A percentile compares a stretch with the other conserved stretches of the same genome.
phyloP scores from a whole-genome alignment of 2,113 vertebrate genomes.

The Ploceus nigricollis region DNA sequence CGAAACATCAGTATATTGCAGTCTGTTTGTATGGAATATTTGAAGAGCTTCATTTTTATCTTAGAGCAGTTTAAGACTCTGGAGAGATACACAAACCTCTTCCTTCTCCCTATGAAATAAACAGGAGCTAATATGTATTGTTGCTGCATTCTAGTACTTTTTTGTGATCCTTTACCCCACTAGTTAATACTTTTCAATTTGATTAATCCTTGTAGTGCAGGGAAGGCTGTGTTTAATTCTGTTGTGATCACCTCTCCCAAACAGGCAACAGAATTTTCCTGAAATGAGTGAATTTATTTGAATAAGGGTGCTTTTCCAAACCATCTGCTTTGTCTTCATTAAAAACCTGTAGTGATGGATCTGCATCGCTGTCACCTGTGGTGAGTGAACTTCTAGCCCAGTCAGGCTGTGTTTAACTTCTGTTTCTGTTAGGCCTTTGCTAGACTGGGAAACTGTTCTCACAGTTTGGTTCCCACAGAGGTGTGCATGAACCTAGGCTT shows the following conservation, averaged over 20 bases:
- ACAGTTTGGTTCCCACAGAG: constrained; percentile 28
- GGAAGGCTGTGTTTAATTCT: not conserved
- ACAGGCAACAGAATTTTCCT: not conserved
- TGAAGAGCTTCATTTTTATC: not conserved
- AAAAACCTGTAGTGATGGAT: not conserved
- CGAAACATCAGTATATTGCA: not conserved
- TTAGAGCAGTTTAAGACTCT: not conserved
- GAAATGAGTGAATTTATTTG: not conserved
- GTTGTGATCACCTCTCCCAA: not conserved
- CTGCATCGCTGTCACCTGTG: not conserved
- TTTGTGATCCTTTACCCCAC: not conserved
- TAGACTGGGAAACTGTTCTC: not conserved
- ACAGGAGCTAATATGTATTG: not conserved
- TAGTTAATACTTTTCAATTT: not conserved
- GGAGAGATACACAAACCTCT: not conserved
- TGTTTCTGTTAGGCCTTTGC: constrained; percentile 14
- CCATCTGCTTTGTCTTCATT: not conserved
- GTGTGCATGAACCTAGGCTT: constrained; percentile 8
- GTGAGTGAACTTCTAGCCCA: not conserved
- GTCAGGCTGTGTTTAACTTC: not conserved
- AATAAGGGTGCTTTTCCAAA: not conserved
- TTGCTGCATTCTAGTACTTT: not conserved
- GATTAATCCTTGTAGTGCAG: not conserved
- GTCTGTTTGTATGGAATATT: not conserved
- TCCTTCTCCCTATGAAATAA: not conserved